Conservation (phyloP, 2,797 vertebrate genomes). For the Hemibagrus guttatus region DNA sequence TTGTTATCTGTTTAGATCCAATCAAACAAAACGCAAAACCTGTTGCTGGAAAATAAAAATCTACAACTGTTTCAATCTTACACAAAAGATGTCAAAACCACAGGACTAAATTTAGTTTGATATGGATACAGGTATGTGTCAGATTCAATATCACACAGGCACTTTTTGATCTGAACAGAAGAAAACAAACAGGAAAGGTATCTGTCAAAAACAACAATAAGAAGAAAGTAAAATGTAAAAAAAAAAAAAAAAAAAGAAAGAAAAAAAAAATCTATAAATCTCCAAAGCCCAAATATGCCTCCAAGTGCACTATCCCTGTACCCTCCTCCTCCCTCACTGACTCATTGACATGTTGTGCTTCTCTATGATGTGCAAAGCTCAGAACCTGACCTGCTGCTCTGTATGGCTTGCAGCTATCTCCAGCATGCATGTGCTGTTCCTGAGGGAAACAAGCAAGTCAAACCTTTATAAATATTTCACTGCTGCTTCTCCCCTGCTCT, state of each 20-base stretch:
- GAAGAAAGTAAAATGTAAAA: slow-evolving; percentile 46
- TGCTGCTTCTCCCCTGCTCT: slow-evolving; percentile 59
- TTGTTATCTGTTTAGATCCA: not conserved
- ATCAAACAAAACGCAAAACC: slow-evolving; percentile 40
- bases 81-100: slow-evolving; percentile 73
- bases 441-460: slow-evolving; percentile 70
- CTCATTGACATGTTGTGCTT: slow-evolving; percentile 69
- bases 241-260: slow-evolving; percentile 51
- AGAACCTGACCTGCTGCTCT: slow-evolving; percentile 72
- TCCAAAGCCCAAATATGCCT: slow-evolving; percentile 67
- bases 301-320: slow-evolving; percentile 59
- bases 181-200: slow-evolving; percentile 66
- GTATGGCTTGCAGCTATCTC: slow-evolving; percentile 73
- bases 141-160: slow-evolving; percentile 71
- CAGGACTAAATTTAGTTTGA: slow-evolving; percentile 68
- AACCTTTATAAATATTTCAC: slow-evolving; percentile 80
- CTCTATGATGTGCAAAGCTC: slow-evolving; percentile 66
- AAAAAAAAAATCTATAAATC: slow-evolving; percentile 62
- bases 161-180: slow-evolving; percentile 71
- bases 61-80: slow-evolving; percentile 38
- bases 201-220: slow-evolving; percentile 68
- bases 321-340: slow-evolving; percentile 50
- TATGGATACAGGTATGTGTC: slow-evolving; percentile 71
- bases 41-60: slow-evolving; percentile 48
- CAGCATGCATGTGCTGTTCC: slow-evolving; percentile 71